Conservation (phyloP, 2,797 vertebrate species). For the Arnoldichthys spilopterus region DNA sequence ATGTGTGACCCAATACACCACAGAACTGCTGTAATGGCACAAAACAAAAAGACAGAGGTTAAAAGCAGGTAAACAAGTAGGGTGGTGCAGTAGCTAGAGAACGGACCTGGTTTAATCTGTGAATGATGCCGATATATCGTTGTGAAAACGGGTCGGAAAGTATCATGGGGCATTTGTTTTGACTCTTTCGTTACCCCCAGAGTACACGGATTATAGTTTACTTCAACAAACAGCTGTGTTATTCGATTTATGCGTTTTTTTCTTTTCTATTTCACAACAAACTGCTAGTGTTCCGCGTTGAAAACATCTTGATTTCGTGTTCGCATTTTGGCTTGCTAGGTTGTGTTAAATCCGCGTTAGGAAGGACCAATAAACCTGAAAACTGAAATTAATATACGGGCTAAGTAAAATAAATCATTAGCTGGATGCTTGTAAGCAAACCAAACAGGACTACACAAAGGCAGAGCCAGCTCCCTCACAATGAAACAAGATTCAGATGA, state of each 20-base stretch:
- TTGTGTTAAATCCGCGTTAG: neutral
- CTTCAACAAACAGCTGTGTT: neutral
- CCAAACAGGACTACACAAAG: neutral
- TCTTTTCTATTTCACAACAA: neutral
- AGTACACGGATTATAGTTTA: neutral
- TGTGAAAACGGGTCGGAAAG: neutral
- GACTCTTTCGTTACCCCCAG: neutral
- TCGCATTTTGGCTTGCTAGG: neutral
- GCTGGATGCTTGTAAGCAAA: neutral
- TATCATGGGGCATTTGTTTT: neutral
- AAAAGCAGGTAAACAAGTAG: neutral
- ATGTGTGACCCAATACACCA: conserved; percentile 99
- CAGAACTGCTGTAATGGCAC: conserved; percentile 94
- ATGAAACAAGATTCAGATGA: neutral
- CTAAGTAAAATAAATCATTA: neutral
- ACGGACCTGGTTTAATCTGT: neutral
- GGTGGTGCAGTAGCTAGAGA: neutral
- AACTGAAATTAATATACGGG: neutral
- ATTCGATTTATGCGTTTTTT: neutral
- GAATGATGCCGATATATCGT: neutral
- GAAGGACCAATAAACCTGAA: neutral
- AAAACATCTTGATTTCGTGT: neutral
- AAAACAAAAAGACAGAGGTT: conserved; percentile 31
- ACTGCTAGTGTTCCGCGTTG: neutral
- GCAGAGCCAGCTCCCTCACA: neutral